Evolutionary conservation across 2,113 vertebrate species (phyloP).

Genomic region (Lepisosteus oculatus): DNA sequence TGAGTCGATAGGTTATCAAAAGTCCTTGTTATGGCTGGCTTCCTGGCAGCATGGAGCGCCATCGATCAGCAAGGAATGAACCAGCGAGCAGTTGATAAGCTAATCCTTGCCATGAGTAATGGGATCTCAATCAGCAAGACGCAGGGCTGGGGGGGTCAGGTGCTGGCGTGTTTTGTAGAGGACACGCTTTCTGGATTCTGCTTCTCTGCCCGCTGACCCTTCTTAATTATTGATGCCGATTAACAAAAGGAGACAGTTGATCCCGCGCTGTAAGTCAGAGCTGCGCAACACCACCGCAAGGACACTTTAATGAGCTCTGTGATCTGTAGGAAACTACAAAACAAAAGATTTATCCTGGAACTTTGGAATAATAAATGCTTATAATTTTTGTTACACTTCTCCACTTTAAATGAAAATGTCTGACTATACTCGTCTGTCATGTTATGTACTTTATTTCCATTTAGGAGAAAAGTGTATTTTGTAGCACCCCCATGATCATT

Average conservation of each 20-base stretch:
- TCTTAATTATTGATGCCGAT: constrained; percentile 42
- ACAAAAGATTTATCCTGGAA: no score
- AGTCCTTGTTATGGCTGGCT: constrained; percentile 55
- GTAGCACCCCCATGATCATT: no score
- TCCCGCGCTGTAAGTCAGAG: constrained; percentile 10
- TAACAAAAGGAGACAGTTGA: constrained; percentile 39
- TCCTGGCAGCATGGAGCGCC: constrained; percentile 49
- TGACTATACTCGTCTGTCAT: no score
- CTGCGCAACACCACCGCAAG: background rate
- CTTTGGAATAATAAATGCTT: no score
- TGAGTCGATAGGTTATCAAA: constrained; percentile 66
- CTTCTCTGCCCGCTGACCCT: constrained; percentile 26
- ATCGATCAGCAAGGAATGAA: constrained; percentile 60
- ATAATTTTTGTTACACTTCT: no score
- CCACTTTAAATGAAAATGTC: no score
- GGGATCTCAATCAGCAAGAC: constrained; percentile 41
- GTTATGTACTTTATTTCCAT: no score
- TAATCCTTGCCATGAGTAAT: constrained; percentile 59
- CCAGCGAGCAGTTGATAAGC: constrained; percentile 66
- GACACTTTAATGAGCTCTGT: background rate
- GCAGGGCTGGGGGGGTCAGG: constrained; percentile 24
- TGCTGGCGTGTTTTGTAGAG: background rate
- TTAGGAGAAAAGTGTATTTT: no score
- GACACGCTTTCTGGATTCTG: constrained; percentile 22
- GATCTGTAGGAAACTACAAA: background rate